Percentiles rank a stretch among this genome's conserved stretches.
phyloP scores from a whole-genome alignment of 1,140 invertebrate genomes.

The Pseudomyrmex flavicornis region DNA sequence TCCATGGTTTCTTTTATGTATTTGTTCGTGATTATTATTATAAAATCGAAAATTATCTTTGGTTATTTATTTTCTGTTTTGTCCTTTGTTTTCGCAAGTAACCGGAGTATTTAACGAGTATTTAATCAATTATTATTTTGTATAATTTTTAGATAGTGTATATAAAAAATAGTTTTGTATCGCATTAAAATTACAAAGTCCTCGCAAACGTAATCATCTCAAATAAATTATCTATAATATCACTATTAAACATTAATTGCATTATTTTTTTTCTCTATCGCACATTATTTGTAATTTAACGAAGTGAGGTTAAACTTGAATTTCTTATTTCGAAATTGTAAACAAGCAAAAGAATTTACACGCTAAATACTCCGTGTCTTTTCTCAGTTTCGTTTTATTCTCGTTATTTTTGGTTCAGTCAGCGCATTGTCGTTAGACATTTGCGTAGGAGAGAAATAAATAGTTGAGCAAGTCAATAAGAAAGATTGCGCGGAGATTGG shows the following conservation, averaged over 20 bases:
- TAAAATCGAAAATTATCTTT: conserved; percentile 39
- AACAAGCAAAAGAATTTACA: neutral
- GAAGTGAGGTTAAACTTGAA: no score
- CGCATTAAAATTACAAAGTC: no score
- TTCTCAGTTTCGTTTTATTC: conserved; percentile 56
- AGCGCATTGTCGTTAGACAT: conserved; percentile 83
- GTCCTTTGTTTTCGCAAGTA: conserved; percentile 56
- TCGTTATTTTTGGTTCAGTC: conserved; percentile 73
- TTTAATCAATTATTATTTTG: conserved; percentile 10
- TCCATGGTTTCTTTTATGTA: conserved; percentile 59
- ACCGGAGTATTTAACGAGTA: conserved; percentile 76
- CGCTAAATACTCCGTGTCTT: conserved; percentile 73
- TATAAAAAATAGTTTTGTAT: no score
- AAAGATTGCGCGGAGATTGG: conserved; percentile 81
- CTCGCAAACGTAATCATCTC: no score
- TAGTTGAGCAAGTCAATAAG: conserved; percentile 80
- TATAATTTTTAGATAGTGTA: neutral
- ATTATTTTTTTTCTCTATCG: no score
- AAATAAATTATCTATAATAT: no score
- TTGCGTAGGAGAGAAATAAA: conserved; percentile 82
- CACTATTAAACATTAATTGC: no score
- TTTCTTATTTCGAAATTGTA: no score
- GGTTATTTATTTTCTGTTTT: conserved; percentile 63
- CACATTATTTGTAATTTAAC: no score
- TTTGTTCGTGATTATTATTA: conserved; percentile 65